A percentile compares a stretch with the other conserved stretches of the same genome.
phyloP scores from a whole-genome alignment of 2,113 vertebrate genomes.

The Periophthalmodon schlosseri region DNA sequence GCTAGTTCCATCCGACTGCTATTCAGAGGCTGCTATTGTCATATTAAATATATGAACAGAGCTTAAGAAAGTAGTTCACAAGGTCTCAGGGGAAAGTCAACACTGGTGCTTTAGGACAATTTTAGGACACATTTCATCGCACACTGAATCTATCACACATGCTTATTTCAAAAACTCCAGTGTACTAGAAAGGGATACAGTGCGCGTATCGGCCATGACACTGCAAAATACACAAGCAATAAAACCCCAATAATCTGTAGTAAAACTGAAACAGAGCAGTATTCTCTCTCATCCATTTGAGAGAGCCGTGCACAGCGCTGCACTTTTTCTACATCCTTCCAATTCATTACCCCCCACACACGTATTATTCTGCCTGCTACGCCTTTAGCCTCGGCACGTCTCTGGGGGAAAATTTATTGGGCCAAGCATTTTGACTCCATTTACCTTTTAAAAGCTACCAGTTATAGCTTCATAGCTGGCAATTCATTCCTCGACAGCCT shows the following conservation, averaged over 20 bases:
- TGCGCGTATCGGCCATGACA: slow-evolving; percentile 11
- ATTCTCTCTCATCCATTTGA: slow-evolving; percentile 63
- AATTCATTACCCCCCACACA: slow-evolving; percentile 77
- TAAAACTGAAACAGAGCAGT: slow-evolving; percentile 28
- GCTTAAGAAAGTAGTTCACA: slow-evolving; percentile 56
- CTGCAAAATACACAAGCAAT: slow-evolving; percentile 1
- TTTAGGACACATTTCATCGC: slow-evolving; percentile 21
- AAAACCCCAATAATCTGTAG: slow-evolving; percentile 29
- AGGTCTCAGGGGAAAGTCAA: slow-evolving; percentile 58
- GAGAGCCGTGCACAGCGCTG: slow-evolving; percentile 53
- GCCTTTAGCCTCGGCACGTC: slow-evolving; percentile 57
- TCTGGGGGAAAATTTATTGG: slow-evolving; percentile 75
- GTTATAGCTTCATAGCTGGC: slow-evolving; percentile 70
- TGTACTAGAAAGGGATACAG: slow-evolving; percentile 6
- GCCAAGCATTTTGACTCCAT: slow-evolving; percentile 76
- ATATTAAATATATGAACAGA: slow-evolving; percentile 74
- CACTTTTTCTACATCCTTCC: slow-evolving; percentile 72
- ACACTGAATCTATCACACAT: neutral
- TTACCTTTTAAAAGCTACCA: slow-evolving; percentile 74
- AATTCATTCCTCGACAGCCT: slow-evolving; percentile 54
- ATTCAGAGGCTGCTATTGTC: slow-evolving; percentile 63
- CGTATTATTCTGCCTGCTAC: slow-evolving; percentile 73
- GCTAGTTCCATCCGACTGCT: slow-evolving; percentile 25
- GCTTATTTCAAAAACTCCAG: neutral
- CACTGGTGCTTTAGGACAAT: slow-evolving; percentile 21